A percentile compares a stretch with the other conserved stretches of the same genome.
phyloP scores from a whole-genome alignment of 2,888 invertebrate species.

The Polydrusus cervinus region DNA sequence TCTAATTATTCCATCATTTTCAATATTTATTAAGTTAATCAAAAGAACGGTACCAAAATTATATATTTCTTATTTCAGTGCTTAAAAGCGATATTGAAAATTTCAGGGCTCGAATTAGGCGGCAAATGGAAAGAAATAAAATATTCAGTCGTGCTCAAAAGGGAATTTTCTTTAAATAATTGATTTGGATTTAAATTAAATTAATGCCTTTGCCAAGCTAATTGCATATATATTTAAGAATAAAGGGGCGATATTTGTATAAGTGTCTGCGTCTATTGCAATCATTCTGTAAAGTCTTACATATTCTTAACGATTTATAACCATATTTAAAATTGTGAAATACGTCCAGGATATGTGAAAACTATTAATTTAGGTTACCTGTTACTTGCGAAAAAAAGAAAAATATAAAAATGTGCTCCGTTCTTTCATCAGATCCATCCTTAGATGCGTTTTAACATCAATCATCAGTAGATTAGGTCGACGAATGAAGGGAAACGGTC shows the following conservation, averaged over 20 bases:
- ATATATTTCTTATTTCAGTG: conserved; percentile 1
- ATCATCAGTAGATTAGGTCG: too few species aligned
- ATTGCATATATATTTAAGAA: background rate
- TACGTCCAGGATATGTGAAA: too few species aligned
- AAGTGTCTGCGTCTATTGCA: too few species aligned
- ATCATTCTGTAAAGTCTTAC: too few species aligned
- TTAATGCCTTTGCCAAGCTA: background rate
- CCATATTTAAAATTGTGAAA: too few species aligned
- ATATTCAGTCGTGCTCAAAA: conserved; percentile 15
- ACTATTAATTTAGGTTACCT: too few species aligned
- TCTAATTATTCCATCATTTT: background rate
- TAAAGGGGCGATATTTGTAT: background rate
- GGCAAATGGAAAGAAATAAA: conserved; percentile 21
- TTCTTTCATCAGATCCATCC: too few species aligned
- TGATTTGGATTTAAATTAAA: conserved; percentile 9
- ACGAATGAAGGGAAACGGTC: too few species aligned
- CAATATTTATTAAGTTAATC: conserved; percentile 1
- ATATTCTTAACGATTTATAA: too few species aligned
- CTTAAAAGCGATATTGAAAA: conserved; percentile 4
- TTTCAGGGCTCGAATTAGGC: background rate
- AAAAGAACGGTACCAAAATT: background rate
- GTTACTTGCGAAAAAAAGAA: too few species aligned
- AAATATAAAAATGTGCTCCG: too few species aligned
- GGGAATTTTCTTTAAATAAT: conserved; percentile 23
- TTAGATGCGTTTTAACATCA: too few species aligned